Percentiles rank a stretch among this genome's conserved stretches.
These are phyloP conservation scores for Ochotona princeps DNA, from an alignment of 2,113 vertebrate species.

Conservation along the genomic window DNA sequence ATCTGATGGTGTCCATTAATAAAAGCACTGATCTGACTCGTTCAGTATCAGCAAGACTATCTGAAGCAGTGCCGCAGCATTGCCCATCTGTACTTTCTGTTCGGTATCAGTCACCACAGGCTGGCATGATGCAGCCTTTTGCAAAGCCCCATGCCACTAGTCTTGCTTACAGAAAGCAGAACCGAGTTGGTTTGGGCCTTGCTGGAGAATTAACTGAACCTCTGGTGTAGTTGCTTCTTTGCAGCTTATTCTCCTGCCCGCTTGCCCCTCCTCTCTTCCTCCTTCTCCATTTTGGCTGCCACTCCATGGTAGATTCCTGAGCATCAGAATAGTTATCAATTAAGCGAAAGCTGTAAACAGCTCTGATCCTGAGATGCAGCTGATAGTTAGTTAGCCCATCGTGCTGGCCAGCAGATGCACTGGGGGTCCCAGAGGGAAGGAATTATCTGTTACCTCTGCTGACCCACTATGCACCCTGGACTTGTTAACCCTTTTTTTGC, in stretches of 20 bases:
- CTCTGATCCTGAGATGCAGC: background rate
- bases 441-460: background rate
- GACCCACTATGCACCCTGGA: background rate
- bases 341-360: slow-evolving; percentile 33
- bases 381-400: background rate
- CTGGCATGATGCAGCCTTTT: background rate
- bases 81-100: slow-evolving; percentile 19
- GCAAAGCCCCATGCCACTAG: background rate
- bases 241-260: background rate
- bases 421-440: background rate
- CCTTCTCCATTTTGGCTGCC: background rate
- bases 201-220: background rate
- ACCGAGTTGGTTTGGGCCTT: background rate
- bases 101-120: slow-evolving; percentile 17
- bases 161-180: slow-evolving; percentile 35
- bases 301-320: background rate
- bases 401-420: background rate
- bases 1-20: slow-evolving; percentile 28
- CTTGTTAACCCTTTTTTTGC: background rate
- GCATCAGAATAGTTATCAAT: background rate
- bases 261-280: background rate
- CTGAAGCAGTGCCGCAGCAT: background rate
- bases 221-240: slow-evolving; percentile 39
- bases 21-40: slow-evolving; percentile 3
- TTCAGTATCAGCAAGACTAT: background rate